Base-by-base conservation (phyloP, 1,140 invertebrate species). In the Apis cerana region DNA sequence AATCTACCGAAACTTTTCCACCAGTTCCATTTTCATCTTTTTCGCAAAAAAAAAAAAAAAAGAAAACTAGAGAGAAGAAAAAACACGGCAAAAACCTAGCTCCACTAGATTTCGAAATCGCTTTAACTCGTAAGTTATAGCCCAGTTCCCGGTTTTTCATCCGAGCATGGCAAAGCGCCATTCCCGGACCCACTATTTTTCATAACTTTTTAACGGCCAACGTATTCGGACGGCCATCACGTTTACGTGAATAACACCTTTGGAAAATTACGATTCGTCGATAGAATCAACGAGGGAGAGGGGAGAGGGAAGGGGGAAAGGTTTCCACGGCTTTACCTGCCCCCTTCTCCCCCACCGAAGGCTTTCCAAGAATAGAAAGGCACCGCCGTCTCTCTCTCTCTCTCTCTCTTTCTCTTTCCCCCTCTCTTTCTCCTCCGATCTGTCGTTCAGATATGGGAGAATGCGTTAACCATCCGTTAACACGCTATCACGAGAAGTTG, bases 391-490 rank as follows among this genome's bases (percentile, higher is more conserved):
- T 75, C 59, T 87, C 77, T 7, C 33, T 43, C 33, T 0, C 33
- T 7, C 33, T 7, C 33, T 5, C 4, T 7, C 4, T 7, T 4
- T 7, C 4, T 43, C 33, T 87, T 75, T 7, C 33, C 5, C 33
- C 17, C 70, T 75, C 64, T 87, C 77, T 4, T 3, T 33, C 33
- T 4, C 33, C 67, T 80, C 80, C 83, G 89, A 90, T 89, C 62
- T 72, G 69, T 88, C 79, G 76, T 84, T 75, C 65, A 68, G 88
- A 87, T 85, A 89, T 21, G 80, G 78, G 33, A 4, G 79, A 75
- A 85, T 80, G 86, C 88, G 89, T 90, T 90, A 89, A 90, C 80
- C 89, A 90, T 89, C 76, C 68, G 82, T 86, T 86, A 82, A 85
- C 89, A 90, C 88, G 89, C 89, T 80, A 89, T 74, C 82, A 77